phyloP scores from a whole-genome alignment of 2,113 vertebrate genomes.

The western clawed frog (Xenopus tropicalis) region UCB_Xtro_10.0 CM004445.2:10130501-10131000 shows the following conservation, averaged over 20 bases:
- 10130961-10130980: conserved; percentile 32
- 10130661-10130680: background rate
- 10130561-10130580: background rate
- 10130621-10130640: conserved; percentile 1
- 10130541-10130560: background rate
- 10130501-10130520: background rate
- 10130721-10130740: conserved; percentile 12
- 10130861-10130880: conserved; percentile 16
- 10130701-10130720: conserved; percentile 2
- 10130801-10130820: conserved; percentile 40
- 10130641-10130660: conserved; percentile 21
- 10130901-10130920: conserved; percentile 45
- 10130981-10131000: background rate
- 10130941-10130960: background rate
- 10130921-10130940: conserved; percentile 35
- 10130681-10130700: background rate
- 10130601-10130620: background rate
- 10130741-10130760: conserved; percentile 17
- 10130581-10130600: background rate
- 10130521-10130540: background rate
- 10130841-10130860: conserved; percentile 24
- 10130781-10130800: conserved; percentile 38
- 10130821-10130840: conserved; percentile 8
- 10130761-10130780: conserved; percentile 12
- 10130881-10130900: conserved; percentile 35